These are phyloP conservation scores for Alectura lathami DNA, from an alignment of 2,113 vertebrate species.

Conservation along the genomic window DNA sequence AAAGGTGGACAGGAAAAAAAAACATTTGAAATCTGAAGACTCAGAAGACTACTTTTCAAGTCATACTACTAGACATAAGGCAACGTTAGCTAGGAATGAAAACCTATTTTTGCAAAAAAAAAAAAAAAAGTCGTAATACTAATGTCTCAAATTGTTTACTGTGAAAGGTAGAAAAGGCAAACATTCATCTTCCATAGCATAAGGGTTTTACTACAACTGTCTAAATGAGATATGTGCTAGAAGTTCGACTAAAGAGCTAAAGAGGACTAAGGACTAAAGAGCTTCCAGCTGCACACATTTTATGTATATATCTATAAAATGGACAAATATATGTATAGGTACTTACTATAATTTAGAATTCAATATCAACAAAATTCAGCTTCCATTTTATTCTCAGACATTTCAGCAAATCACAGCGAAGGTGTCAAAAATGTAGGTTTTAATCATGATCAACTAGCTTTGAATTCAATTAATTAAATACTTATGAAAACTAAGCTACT, in stretches of 20 bases:
- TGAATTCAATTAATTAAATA: background rate
- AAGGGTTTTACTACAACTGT: background rate
- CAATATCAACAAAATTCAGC: background rate
- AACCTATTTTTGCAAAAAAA: background rate
- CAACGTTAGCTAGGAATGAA: background rate
- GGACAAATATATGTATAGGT: background rate
- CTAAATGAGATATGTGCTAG: background rate
- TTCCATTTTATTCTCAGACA: background rate
- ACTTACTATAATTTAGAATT: background rate
- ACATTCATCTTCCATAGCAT: background rate
- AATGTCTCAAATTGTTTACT: background rate
- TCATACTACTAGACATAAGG: background rate
- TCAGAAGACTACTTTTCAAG: background rate
- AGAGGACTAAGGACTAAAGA: background rate
- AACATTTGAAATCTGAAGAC: background rate
- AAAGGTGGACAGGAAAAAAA: accelerated
- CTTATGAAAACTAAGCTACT: background rate
- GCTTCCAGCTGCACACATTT: background rate
- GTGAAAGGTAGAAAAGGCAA: background rate
- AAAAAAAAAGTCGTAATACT: background rate
- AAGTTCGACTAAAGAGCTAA: too few species aligned
- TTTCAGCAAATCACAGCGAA: background rate
- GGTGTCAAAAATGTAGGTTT: background rate
- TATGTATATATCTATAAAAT: background rate
- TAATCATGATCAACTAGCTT: background rate